Evolutionary conservation across 2,888 invertebrate genomes (phyloP).

Genomic region (Ecdyonurus torrentis): DNA sequence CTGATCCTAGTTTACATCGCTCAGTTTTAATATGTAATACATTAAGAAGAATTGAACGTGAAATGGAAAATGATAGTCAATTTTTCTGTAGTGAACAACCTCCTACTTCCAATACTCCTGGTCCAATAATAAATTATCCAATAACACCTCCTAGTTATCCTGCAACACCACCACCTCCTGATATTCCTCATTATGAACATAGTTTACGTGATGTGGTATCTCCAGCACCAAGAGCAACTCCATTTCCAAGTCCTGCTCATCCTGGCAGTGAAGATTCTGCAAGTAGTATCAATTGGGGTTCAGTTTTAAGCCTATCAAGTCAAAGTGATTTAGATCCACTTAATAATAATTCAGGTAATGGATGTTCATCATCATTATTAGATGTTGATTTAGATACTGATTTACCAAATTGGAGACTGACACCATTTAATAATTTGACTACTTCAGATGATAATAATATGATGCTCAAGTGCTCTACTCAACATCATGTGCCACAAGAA

Average conservation of each 20-base stretch:
- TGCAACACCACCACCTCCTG: slow-evolving; percentile 26
- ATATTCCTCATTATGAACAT: slow-evolving; percentile 25
- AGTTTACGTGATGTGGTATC: slow-evolving; percentile 27
- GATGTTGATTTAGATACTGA: slow-evolving; percentile 1
- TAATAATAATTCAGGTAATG: slow-evolving; percentile 41
- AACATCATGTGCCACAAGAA: neutral
- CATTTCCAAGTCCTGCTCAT: slow-evolving; percentile 43
- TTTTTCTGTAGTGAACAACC: slow-evolving; percentile 21
- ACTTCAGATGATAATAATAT: slow-evolving; percentile 2
- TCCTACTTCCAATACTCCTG: slow-evolving; percentile 19
- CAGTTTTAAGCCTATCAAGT: slow-evolving; percentile 69
- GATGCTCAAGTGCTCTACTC: slow-evolving; percentile 1
- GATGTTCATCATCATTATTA: neutral
- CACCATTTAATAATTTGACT: no score
- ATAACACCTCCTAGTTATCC: slow-evolving; percentile 26
- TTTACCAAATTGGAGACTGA: slow-evolving; percentile 4
- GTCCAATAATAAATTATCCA: slow-evolving; percentile 26
- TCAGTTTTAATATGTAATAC: slow-evolving; percentile 91
- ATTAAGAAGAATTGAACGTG: slow-evolving; percentile 69
- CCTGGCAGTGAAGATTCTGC: slow-evolving; percentile 39
- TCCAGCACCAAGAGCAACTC: slow-evolving; percentile 36
- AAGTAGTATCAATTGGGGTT: slow-evolving; percentile 80
- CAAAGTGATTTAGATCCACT: slow-evolving; percentile 71
- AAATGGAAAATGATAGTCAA: slow-evolving; percentile 48
- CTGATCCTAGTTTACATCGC: slow-evolving; percentile 74